Conservation (phyloP, 1,140 invertebrate genomes). For the Harlomillsia oculata region DNA sequence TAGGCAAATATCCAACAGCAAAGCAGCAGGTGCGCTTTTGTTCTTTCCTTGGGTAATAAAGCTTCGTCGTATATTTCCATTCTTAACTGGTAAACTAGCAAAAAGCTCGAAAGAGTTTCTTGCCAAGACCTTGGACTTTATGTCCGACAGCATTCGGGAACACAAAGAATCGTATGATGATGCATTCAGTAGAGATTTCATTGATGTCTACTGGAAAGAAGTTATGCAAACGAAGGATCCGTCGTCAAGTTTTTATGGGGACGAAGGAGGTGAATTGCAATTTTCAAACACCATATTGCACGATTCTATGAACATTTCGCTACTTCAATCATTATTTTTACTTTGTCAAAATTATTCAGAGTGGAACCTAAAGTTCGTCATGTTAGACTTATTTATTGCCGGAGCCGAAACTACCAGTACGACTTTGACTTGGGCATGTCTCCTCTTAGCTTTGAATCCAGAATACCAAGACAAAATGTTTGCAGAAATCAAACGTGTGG, state of each 20-base stretch:
- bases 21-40: no score
- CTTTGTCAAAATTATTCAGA: constrained; percentile 1
- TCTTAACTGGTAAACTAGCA: no score
- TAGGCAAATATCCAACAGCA: no score
- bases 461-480: constrained; percentile 57
- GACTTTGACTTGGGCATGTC: constrained; percentile 58
- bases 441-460: constrained; percentile 55
- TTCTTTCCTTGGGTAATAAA: no score
- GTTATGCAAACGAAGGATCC: constrained; percentile 11
- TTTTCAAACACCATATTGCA: background rate
- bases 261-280: constrained; percentile 1
- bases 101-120: no score
- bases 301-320: background rate
- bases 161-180: constrained; percentile 5
- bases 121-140: background rate
- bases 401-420: constrained; percentile 55
- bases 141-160: background rate
- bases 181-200: constrained; percentile 8
- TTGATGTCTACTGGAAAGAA: constrained; percentile 19
- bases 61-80: no score
- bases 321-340: background rate
- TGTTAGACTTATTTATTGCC: constrained; percentile 17
- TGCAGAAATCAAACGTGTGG: constrained; percentile 50
- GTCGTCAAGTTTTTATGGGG: constrained; percentile 8
- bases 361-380: background rate